Base-by-base conservation (phyloP, 1,140 invertebrate species). In the Drosophila quadrilineata region DNA sequence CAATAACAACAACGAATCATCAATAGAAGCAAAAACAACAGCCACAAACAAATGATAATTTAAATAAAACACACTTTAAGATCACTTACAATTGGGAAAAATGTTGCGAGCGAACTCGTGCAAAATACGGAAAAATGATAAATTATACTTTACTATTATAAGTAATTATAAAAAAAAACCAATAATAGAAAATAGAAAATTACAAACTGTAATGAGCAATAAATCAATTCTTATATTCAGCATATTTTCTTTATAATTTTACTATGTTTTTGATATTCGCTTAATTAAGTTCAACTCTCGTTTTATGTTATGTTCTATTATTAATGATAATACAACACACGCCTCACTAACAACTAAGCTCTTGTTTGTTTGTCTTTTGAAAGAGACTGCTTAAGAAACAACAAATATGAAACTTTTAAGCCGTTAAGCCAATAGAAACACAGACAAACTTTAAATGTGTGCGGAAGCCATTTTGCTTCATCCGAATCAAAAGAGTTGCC, bases 1-100 rank as follows among this genome's bases (percentile, higher is more conserved):
- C 36, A 52, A 57, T 19, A 66, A 60, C 33, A 38, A 72, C 17
- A 43, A 48, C 17, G 26, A 41, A 41, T 31, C 50, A 52, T 54
- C 43, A 54, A 16, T 50, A 67, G 41, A 10, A 41, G 33, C 28
- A 49, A 57, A 9, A 60, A 8, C 16, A 48, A 45, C 31, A 36
- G 45, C 38, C 57, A 52, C 26, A 36, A 49, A 49, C 36, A 41
- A 56, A 45, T 48, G 59, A 9, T 58, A 52, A 54, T 16, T 31
- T 43, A 57, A 67, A 41, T 43, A 79, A 77, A 88, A 88, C 87
- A 88, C 87, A 88, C 87, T 88, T 88, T 88, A 88, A 88, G 87
- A 84, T 88, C 86, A 87, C 82, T 80, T 69, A 85, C 71, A 88
- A 87, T 88, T 88, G 87, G 87, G 87, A 88, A 88, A 88, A 88